Percentiles rank a stretch among this genome's conserved stretches.
These are phyloP conservation scores for Danio aesculapii DNA, from an alignment of 2,797 vertebrate genomes.

Conservation along the genomic window DNA sequence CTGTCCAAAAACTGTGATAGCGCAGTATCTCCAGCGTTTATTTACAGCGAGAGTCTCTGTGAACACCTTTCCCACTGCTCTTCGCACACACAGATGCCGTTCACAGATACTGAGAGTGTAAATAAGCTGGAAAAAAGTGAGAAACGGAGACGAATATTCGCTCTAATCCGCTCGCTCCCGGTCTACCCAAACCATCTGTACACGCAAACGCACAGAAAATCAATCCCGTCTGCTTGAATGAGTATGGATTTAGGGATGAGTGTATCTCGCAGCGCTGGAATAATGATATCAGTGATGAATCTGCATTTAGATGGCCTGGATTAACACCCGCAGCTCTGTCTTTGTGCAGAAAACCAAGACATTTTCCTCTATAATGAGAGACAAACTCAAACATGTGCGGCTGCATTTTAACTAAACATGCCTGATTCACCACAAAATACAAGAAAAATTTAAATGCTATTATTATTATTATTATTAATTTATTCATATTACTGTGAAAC, in stretches of 20 bases:
- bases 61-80: neutral
- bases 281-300: slow-evolving; percentile 50
- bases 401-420: neutral
- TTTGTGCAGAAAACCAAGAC: slow-evolving; percentile 49
- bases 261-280: slow-evolving; percentile 40
- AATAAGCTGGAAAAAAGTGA: neutral
- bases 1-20: neutral
- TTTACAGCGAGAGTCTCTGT: neutral
- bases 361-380: slow-evolving; percentile 19
- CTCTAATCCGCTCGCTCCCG: neutral
- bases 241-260: slow-evolving; percentile 27
- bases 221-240: slow-evolving; percentile 36
- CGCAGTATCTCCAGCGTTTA: neutral
- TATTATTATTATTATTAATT: too few species aligned
- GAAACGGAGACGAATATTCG: neutral
- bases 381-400: slow-evolving; percentile 1
- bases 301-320: slow-evolving; percentile 62
- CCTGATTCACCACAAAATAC: neutral
- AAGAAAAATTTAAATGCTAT: too few species aligned
- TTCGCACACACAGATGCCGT: neutral
- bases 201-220: slow-evolving; percentile 25
- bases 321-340: slow-evolving; percentile 22
- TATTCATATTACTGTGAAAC: too few species aligned
- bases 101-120: neutral
- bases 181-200: slow-evolving; percentile 16